Percentiles rank a stretch among this genome's conserved stretches.
phyloP scores from a whole-genome alignment of 2,888 invertebrate genomes.

The Dicyrtoma fusca region DNA sequence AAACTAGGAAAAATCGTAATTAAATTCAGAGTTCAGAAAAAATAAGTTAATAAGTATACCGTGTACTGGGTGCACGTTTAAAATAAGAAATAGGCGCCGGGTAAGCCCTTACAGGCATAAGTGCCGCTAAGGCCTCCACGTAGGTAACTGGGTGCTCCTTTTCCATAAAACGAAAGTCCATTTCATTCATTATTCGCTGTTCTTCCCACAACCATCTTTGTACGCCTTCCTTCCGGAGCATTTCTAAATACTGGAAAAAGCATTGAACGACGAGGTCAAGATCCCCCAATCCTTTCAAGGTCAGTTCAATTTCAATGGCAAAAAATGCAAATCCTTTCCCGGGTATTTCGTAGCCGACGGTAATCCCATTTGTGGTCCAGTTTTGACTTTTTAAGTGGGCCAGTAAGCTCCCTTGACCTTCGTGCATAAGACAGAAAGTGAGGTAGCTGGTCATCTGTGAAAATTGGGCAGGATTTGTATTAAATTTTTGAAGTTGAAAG shows the following conservation, averaged over 20 bases:
- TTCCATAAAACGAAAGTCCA: conserved; percentile 17
- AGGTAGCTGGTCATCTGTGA: conserved; percentile 82
- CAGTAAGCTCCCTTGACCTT: conserved; percentile 89
- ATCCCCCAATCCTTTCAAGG: conserved; percentile 85
- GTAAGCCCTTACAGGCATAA: conserved; percentile 32
- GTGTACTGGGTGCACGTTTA: background rate
- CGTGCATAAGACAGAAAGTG: too few species aligned
- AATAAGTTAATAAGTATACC: background rate
- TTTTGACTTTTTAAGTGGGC: conserved; percentile 82
- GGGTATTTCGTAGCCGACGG: conserved; percentile 73
- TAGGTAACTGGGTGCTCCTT: background rate
- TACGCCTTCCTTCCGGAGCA: conserved; percentile 7
- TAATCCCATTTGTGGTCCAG: conserved; percentile 84
- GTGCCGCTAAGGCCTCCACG: background rate
- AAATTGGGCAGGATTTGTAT: conserved; percentile 11
- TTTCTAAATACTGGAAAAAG: conserved; percentile 65
- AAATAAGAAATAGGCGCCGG: too few species aligned
- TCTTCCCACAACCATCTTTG: conserved; percentile 28
- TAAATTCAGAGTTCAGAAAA: conserved; percentile 75
- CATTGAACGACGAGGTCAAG: conserved; percentile 83
- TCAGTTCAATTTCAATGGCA: conserved; percentile 80
- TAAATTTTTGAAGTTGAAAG: background rate
- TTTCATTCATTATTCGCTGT: conserved; percentile 7
- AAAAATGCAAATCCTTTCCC: conserved; percentile 88
- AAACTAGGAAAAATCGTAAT: conserved; percentile 57